phyloP scores from a whole-genome alignment of 2,888 invertebrate species.

The Salpingus planirostris region DNA sequence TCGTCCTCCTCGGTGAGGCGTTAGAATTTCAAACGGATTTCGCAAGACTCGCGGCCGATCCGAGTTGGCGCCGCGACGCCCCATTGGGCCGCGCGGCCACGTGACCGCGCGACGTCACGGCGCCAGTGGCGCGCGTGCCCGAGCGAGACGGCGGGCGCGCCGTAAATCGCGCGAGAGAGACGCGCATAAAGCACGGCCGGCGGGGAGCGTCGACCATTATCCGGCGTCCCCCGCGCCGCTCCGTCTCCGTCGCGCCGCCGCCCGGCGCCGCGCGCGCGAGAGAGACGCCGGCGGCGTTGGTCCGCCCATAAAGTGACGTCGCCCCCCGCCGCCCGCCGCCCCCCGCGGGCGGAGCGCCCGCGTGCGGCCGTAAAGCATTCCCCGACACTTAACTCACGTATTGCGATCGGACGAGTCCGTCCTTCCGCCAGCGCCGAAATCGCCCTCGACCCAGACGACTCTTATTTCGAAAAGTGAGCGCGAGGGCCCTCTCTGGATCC shows the following conservation, averaged over 20 bases:
- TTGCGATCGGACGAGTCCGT: conserved; percentile 42
- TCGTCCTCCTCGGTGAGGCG: too few relatives aligned
- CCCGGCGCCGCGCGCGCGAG: conserved; percentile 26
- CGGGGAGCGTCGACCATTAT: conserved; percentile 46
- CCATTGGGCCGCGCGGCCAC: conserved; percentile 40
- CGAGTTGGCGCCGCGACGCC: conserved; percentile 40
- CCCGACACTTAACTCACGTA: conserved; percentile 45
- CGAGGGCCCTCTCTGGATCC: too few relatives aligned
- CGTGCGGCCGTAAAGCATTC: conserved; percentile 43
- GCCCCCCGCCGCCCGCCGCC: conserved; percentile 28
- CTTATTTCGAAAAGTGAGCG: neutral
- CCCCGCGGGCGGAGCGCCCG: conserved; percentile 38
- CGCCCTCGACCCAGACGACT: neutral
- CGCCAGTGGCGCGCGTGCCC: conserved; percentile 36
- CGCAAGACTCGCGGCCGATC: conserved; percentile 19
- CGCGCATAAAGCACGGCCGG: conserved; percentile 45
- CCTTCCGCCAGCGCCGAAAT: conserved; percentile 20
- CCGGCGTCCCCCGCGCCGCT: conserved; percentile 36
- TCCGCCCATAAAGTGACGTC: conserved; percentile 43
- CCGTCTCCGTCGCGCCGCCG: conserved; percentile 27
- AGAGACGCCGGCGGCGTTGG: conserved; percentile 41
- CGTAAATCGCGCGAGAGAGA: conserved; percentile 45
- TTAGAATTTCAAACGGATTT: too few relatives aligned
- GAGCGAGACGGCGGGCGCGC: conserved; percentile 41
- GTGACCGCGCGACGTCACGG: conserved; percentile 40